Evolutionary conservation across 1,140 invertebrate genomes (phyloP), one percentile per base, ranked within the genome.

Genomic region (Forficula auricularia): DNA sequence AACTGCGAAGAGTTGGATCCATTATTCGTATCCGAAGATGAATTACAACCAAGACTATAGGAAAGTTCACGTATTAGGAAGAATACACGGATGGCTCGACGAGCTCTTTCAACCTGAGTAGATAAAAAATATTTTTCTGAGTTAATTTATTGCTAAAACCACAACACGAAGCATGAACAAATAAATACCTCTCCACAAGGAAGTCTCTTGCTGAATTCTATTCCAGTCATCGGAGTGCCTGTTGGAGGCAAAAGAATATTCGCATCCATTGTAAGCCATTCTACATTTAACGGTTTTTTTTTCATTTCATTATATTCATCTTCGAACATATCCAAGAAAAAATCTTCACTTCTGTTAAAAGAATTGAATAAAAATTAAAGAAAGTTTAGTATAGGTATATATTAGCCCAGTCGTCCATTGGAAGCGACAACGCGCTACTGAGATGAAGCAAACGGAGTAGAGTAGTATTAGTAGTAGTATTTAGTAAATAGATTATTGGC

Each of bases 241-340:
- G 87, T 94, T 1, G 94, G 94, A 2, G 92, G 90, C 44, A 98
- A 64, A 34, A 98, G 66, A 50, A 99, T 82, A 40, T 85, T 87
- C n/a, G 89, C 86, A 63, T 98, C 94, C 82, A 89, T 90, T 68
- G 88, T 85, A 15, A 92, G 55, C 72, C 81, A 88, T 58, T 94
- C 87, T 1, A 91, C 87, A 66, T 92, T 95, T 22, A 95, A 59
- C 7, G 81, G 78, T 20, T 76, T 71, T 55, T 82, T 88, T 53
- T 77, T 71, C 72, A 96, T 85, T 61, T 95, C 87, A 56, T 82
- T 84, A 62, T 71, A 84, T 70, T 99, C 95, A 61, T 97, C 90
- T 65, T 99, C 94, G 64, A 99, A 98, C 74, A 98, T 89, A 58
- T 98, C 94, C 20, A 98, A 64, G 66, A 98, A 98, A 49, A 98